Percentiles rank a stretch among this genome's conserved stretches.
phyloP scores from a whole-genome alignment of 2,113 vertebrate genomes.

The Chlamydotis undulata region DNA sequence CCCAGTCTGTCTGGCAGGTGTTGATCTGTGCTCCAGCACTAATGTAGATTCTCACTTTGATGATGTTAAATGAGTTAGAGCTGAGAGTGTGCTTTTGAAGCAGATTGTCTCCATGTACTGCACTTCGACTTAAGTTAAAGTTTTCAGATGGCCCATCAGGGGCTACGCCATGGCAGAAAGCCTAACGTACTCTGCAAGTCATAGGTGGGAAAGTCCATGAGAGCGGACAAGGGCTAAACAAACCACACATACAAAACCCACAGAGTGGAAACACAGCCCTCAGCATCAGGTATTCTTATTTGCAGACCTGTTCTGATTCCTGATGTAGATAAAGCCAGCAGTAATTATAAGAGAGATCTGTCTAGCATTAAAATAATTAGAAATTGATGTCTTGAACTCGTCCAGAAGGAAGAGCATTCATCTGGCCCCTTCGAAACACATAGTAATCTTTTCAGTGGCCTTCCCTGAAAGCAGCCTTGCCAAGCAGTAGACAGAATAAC shows the following conservation, averaged over 20 bases:
- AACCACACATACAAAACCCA: not conserved
- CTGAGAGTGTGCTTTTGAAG: not conserved
- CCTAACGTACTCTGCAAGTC: not conserved
- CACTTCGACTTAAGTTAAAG: not conserved
- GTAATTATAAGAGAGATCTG: not conserved
- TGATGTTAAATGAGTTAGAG: not conserved
- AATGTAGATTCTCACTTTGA: not conserved
- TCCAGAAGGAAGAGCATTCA: not conserved
- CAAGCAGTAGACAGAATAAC: not conserved
- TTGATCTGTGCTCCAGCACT: not conserved
- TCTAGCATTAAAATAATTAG: not conserved
- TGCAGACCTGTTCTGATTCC: not conserved
- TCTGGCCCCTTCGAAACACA: not conserved
- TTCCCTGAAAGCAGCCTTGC: not conserved
- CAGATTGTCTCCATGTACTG: not conserved
- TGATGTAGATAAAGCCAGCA: not conserved
- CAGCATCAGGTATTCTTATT: not conserved
- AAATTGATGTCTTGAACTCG: not conserved
- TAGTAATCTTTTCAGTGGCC: not conserved
- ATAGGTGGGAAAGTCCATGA: not conserved
- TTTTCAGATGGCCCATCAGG: not conserved
- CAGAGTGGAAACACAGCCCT: not conserved
- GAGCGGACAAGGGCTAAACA: not conserved
- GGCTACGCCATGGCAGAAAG: not conserved
- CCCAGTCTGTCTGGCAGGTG: slow-evolving; percentile 38